A percentile compares a stretch with the other conserved stretches of the same genome.
phyloP scores from a whole-genome alignment of 30 jellyfish, hydroid and myxozoan species.

The Aurelia coerulea region DNA sequence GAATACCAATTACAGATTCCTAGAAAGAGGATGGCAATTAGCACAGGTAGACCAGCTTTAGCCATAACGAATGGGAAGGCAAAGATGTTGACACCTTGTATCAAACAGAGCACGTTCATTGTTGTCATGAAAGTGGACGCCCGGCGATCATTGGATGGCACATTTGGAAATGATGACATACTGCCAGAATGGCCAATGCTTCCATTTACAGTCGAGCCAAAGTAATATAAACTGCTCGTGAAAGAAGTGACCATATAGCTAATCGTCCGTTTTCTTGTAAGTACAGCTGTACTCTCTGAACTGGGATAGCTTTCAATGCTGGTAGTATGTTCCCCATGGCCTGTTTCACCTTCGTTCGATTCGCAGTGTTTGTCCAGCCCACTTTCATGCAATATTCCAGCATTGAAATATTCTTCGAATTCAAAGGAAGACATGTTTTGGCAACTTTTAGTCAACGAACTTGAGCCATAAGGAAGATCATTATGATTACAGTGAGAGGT shows the following conservation, averaged over 20 bases:
- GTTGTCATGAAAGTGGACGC: conserved; percentile 55
- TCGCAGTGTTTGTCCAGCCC: too few relatives aligned
- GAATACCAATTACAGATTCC: conserved; percentile 66
- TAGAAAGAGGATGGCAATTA: neutral
- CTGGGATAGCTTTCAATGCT: too few relatives aligned
- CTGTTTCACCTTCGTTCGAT: too few relatives aligned
- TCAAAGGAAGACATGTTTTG: too few relatives aligned
- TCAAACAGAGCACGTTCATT: conserved; percentile 53
- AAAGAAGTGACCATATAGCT: neutral
- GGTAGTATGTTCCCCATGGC: too few relatives aligned
- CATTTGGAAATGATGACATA: conserved; percentile 33
- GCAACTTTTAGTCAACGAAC: too few relatives aligned
- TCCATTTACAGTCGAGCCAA: neutral
- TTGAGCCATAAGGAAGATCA: too few relatives aligned
- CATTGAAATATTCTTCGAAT: too few relatives aligned
- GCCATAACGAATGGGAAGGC: conserved; percentile 80
- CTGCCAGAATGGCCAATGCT: neutral
- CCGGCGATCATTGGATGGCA: conserved; percentile 59
- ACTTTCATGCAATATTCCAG: too few relatives aligned
- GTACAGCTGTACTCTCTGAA: too few relatives aligned
- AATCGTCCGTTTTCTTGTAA: too few relatives aligned
- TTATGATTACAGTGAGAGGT: too few relatives aligned
- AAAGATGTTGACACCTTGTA: conserved; percentile 59
- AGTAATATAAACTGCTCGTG: neutral
- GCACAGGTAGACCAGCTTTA: conserved; percentile 44